A percentile compares a stretch with the other conserved stretches of the same genome.
Evolutionary conservation across 2,113 vertebrate species (phyloP).

Genomic region (Catharus minimus): DNA sequence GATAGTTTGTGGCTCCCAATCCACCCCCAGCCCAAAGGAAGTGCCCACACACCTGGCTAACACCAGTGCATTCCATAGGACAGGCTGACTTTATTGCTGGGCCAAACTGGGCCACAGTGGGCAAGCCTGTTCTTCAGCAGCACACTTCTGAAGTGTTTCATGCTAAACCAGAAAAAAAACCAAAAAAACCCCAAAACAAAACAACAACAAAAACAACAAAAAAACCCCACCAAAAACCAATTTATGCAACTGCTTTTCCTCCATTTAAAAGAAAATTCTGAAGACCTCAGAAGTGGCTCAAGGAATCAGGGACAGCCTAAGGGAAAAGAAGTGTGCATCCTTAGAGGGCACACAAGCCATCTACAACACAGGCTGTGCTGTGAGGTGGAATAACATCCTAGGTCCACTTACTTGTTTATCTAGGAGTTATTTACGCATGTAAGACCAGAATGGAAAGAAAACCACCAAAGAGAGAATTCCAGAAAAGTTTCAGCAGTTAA

Average conservation of each 20-base stretch:
- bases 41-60: background rate
- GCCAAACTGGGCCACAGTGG: background rate
- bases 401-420: background rate
- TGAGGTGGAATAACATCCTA: background rate
- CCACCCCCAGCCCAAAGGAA: background rate
- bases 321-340: background rate
- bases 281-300: background rate
- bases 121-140: background rate
- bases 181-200: no score
- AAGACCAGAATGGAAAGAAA: background rate
- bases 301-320: background rate
- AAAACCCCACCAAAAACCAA: no score
- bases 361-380: background rate
- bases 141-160: background rate
- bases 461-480: background rate
- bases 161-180: background rate
- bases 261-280: background rate
- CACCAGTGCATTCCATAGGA: background rate
- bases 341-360: background rate
- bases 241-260: background rate
- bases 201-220: no score
- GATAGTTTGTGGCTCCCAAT: background rate
- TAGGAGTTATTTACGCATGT: background rate
- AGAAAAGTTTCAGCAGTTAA: background rate
- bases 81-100: rapidly evolving